Conservation (phyloP, 2,888 invertebrate genomes). For the Eupithecia tripunctaria region DNA sequence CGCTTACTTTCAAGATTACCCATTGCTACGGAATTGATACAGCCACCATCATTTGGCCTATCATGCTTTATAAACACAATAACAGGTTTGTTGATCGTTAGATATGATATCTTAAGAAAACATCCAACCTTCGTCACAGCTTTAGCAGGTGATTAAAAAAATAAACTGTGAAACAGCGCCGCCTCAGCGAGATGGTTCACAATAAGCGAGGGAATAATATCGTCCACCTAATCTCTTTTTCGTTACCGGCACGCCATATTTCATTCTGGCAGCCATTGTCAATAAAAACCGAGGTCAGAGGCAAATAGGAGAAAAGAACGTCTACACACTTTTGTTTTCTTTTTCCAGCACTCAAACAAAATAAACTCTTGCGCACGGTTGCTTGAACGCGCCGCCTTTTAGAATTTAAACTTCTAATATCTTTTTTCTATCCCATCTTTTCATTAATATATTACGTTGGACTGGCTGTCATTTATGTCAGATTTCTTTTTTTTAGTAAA, state of each 20-base stretch:
- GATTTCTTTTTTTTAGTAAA: slow-evolving; percentile 65
- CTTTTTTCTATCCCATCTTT: slow-evolving; percentile 77
- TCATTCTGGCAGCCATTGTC: slow-evolving; percentile 84
- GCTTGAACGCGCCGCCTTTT: slow-evolving; percentile 80
- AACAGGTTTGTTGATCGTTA: slow-evolving; percentile 36
- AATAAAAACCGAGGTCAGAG: slow-evolving; percentile 81
- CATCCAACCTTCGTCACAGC: slow-evolving; percentile 70
- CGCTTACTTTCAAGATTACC: slow-evolving; percentile 13
- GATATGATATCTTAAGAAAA: slow-evolving; percentile 61
- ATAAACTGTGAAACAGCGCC: slow-evolving; percentile 65
- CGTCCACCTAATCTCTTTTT: slow-evolving; percentile 81
- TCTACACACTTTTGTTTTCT: slow-evolving; percentile 73
- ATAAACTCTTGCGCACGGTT: slow-evolving; percentile 74
- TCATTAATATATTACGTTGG: slow-evolving; percentile 82
- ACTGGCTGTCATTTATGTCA: slow-evolving; percentile 77
- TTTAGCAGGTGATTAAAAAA: slow-evolving; percentile 71
- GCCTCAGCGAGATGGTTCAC: slow-evolving; percentile 59
- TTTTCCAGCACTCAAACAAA: slow-evolving; percentile 79
- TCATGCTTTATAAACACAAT: slow-evolving; percentile 17
- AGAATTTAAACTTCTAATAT: slow-evolving; percentile 74
- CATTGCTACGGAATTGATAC: neutral
- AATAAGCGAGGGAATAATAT: slow-evolving; percentile 70
- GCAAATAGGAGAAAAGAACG: slow-evolving; percentile 81
- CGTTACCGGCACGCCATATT: slow-evolving; percentile 81
- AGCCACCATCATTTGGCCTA: slow-evolving; percentile 4